Evolutionary conservation across 2,888 invertebrate species (phyloP).

Genomic region (Drosophila merina): DNA sequence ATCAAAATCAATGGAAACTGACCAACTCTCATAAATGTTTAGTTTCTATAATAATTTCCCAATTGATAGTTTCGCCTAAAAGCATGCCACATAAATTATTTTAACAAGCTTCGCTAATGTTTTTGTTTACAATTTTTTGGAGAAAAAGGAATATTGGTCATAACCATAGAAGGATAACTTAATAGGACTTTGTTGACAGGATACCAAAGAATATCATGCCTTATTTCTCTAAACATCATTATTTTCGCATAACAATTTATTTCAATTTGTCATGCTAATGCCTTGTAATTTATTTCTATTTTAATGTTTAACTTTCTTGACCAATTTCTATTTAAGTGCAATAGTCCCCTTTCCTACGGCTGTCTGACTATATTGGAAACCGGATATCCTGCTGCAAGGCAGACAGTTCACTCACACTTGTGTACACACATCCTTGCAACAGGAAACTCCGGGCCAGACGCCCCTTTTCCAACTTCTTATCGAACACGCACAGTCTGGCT

Average conservation of each 20-base stretch:
- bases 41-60: neutral
- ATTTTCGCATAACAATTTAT: neutral
- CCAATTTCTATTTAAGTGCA: conserved; percentile 37
- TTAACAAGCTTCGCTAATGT: conserved; percentile 60
- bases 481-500: conserved; percentile 64
- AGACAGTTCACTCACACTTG: conserved; percentile 51
- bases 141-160: conserved; percentile 1
- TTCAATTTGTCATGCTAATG: neutral
- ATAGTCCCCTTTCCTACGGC: conserved; percentile 2
- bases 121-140: conserved; percentile 64
- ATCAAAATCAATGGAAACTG: conserved; percentile 68
- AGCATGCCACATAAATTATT: conserved; percentile 71
- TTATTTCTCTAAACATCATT: neutral
- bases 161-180: neutral
- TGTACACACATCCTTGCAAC: conserved; percentile 47
- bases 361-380: conserved; percentile 59
- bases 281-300: neutral
- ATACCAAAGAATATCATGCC: neutral
- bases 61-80: conserved; percentile 58
- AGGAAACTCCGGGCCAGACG: conserved; percentile 29
- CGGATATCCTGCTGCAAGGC: conserved; percentile 72
- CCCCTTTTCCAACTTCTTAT: conserved; percentile 57
- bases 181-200: neutral
- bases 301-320: conserved; percentile 1
- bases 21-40: neutral